Evolutionary conservation across 2,113 vertebrate species (phyloP), one percentile per base, ranked within the genome.

Genomic region (Ginglymostoma cirratum): DNA sequence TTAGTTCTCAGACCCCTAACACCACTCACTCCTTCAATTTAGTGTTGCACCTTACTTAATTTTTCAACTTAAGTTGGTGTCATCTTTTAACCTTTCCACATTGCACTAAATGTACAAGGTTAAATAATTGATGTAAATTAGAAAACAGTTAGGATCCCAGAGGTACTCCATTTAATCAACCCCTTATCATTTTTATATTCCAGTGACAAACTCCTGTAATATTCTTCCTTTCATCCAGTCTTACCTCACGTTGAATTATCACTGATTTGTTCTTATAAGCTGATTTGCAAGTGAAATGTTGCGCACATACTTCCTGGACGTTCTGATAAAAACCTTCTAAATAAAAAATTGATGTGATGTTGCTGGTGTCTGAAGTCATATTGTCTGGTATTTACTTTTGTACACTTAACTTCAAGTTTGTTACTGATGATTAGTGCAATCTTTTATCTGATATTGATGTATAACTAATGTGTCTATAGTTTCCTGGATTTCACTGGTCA

Each of bases 401-500:
- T 92, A 65, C 89, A 65, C 55, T 55, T 55, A 61, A n/a, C 27
- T 12, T n/a, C 30, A 38, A 38, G 55, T n/a, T 92, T 21, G 55
- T n/a, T 66, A 65, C 55, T 65, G n/a, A 92, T 38, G 61, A 92
- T 92, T 65, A 92, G 65, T 66, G 34, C 34, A 92, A 65, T 38
- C 15, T 92, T 92, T 92, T 92, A 19, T 34, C 55, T 34, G 89
- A 65, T 92, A 92, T 61, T 92, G 30, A 42, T 65, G 34, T 65
- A 92, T 65, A n/a, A 61, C 55, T 61, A 90, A 90, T 90, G 55
- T 14, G 55, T 90, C 30, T 65, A 19, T 61, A 19, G 89, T 65
- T 92, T 92, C 89, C 89, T 65, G 89, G 55, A 65, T n/a, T 92
- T 92, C 30, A 92, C 34, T 65, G 55, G 24, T 92, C 89, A 30